Evolutionary conservation across 2,888 invertebrate species (phyloP), one percentile per base, ranked within the genome.

Genomic region (Synanthedon formicaeformis): DNA sequence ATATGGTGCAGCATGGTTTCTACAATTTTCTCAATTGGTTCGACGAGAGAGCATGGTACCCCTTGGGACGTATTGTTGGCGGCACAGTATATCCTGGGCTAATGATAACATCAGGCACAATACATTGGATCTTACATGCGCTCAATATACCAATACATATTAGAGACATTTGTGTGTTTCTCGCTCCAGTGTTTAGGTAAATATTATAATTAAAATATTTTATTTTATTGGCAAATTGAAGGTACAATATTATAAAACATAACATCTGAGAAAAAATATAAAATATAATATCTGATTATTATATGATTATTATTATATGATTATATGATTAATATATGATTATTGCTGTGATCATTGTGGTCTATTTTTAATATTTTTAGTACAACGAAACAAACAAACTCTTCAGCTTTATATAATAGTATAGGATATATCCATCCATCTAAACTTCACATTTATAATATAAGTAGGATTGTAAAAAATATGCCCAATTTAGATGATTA

Each of bases 11-110:
- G 79, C 95, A 99, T 94, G 99, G 98, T 40, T 99, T 97, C 85
- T 99, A 99, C 85, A 96, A 99, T 78, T 99, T 99, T 81, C 88
- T 99, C 58, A 99, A 99, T 83, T 99, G 99, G 99, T 99, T 99
- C 78, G 99, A 99, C 81, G 99, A 99, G 75, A 89, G 99, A 67
- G 99, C 99, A 52, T 99, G 99, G 99, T 99, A 99, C 78, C 99
- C 99, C 0, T 87, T 99, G 53, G 98, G 99, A 0, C 92, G 99
- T 61, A 99, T 99, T 66, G 99, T 99, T 48, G 99, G 99, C 50
- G 99, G 99, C 57, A 99, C 99, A 0, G 99, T 99, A 45, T 99
- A 99, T 79, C 99, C 99, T 18, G 99, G 99, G 45, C 90, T 99
- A 57, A 99, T 99, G 99, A 92, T 99, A 58, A 99, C 99, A 41